Percentiles rank a stretch among this genome's conserved stretches.
Conservation (phyloP, 2,797 vertebrate species). For the Morus bassanus region DNA sequence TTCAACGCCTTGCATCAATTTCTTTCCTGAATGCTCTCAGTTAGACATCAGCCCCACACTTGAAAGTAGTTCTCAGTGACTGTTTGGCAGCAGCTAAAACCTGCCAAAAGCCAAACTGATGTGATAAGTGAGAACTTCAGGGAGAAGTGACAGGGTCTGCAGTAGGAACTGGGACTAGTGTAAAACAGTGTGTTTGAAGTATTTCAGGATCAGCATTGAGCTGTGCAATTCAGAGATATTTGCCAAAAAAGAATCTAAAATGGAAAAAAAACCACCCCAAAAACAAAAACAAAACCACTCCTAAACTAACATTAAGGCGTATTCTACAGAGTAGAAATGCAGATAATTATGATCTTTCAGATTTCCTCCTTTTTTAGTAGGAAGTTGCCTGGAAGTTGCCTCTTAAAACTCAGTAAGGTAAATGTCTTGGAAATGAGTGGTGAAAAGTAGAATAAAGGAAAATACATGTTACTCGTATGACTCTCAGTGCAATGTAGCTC, state of each 20-base stretch:
- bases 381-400: not conserved
- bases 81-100: not conserved
- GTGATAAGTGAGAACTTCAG: not conserved
- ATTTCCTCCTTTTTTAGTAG: not conserved
- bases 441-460: not conserved
- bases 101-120: not conserved
- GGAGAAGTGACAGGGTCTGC: not conserved
- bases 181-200: not conserved
- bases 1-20: not conserved
- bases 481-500: not conserved
- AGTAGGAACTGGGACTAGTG: not conserved
- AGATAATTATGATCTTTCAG: not conserved
- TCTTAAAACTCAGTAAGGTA: not conserved
- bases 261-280: rapidly evolving
- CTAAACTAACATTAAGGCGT: not conserved
- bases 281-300: not conserved
- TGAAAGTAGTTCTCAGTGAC: not conserved
- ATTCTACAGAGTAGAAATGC: not conserved
- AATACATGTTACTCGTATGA: not conserved
- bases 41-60: not conserved
- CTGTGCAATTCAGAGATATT: not conserved
- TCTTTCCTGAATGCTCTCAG: not conserved
- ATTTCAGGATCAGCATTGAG: not conserved
- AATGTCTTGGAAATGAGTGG: not conserved
- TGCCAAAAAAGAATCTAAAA: not conserved